Evolutionary conservation across 2,797 vertebrate genomes (phyloP).

Genomic region (Tapera naevia): DNA sequence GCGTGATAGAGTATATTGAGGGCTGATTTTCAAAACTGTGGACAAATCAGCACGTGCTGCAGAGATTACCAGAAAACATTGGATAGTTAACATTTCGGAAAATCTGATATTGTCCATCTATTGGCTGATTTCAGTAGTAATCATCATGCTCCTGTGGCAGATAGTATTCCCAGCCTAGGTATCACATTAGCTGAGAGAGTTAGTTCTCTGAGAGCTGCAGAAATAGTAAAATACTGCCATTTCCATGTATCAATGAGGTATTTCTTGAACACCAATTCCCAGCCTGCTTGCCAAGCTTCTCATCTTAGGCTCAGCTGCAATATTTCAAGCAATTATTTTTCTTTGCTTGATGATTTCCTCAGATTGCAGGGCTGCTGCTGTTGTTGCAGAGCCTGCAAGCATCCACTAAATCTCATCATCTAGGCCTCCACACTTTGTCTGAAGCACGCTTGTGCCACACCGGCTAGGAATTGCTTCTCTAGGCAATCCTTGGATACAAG

Average conservation of each 20-base stretch:
- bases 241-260: not conserved
- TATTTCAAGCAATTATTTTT: not conserved
- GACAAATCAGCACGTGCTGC: not conserved
- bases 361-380: not conserved
- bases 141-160: not conserved
- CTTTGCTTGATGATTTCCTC: not conserved
- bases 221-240: not conserved
- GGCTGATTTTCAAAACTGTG: not conserved
- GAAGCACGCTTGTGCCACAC: not conserved
- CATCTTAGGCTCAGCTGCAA: not conserved
- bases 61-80: not conserved
- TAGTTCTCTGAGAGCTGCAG: not conserved
- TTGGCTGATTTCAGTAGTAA: not conserved
- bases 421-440: not conserved
- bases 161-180: not conserved
- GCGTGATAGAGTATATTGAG: no score
- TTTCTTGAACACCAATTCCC: not conserved
- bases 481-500: not conserved
- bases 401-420: not conserved
- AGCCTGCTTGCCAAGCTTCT: not conserved
- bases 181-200: not conserved
- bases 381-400: not conserved
- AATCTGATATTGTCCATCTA: not conserved
- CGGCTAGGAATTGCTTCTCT: not conserved
- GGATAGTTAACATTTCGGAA: not conserved